Percentiles rank a stretch among this genome's conserved stretches.
Evolutionary conservation across 2,113 vertebrate species (phyloP).

Genomic region (Phaetusa simplex): DNA sequence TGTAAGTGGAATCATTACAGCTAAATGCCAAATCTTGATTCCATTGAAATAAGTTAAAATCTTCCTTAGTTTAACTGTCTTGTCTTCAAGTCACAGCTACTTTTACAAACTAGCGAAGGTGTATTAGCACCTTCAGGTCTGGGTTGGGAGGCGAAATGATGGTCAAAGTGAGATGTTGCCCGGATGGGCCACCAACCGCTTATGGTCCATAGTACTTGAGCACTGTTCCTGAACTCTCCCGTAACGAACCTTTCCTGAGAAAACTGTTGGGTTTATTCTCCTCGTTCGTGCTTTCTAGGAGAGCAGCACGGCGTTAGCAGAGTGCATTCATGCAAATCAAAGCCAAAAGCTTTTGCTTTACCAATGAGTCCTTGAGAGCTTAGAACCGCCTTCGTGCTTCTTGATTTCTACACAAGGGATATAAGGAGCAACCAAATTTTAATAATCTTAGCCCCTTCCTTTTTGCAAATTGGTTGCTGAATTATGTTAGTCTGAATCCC

Average conservation of each 20-base stretch:
- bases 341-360: not conserved
- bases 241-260: not conserved
- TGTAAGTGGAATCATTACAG: not conserved
- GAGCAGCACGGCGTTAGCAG: not conserved
- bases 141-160: not conserved
- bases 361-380: rapidly evolving
- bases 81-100: not conserved
- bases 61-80: not conserved
- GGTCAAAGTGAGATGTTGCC: not conserved
- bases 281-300: rapidly evolving
- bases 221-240: not conserved
- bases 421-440: not conserved
- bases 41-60: not conserved
- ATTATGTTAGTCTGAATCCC: not conserved
- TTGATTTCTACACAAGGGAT: not conserved
- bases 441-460: not conserved
- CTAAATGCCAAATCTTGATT: not conserved
- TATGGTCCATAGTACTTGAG: not conserved
- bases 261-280: not conserved
- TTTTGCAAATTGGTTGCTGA: not conserved
- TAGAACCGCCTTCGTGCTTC: not conserved
- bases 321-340: not conserved
- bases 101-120: not conserved
- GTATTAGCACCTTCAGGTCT: not conserved
- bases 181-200: not conserved